A percentile compares a stretch with the other conserved stretches of the same genome.
phyloP scores from a whole-genome alignment of 23 tunicate genomes.

The Styela plicata region DNA sequence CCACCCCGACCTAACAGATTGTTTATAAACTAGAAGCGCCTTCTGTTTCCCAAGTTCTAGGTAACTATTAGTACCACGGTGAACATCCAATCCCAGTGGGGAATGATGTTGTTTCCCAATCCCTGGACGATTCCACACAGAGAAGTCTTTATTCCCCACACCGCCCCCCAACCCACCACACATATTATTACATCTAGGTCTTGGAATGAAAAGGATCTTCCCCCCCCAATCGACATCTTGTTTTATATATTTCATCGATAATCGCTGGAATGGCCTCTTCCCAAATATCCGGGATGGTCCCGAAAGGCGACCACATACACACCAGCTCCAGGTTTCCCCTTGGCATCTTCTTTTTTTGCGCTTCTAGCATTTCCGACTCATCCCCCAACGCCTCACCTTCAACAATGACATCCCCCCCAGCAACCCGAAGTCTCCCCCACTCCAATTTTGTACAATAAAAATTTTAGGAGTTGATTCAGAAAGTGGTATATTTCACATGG shows the following conservation, averaged over 20 bases:
- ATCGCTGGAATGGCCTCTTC: slow-evolving; percentile 69
- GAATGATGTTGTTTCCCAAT: slow-evolving; percentile 34
- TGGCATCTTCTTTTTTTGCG: slow-evolving; percentile 49
- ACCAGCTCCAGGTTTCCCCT: slow-evolving; percentile 29
- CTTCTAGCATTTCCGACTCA: slow-evolving; percentile 59
- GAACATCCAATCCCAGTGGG: slow-evolving; percentile 81
- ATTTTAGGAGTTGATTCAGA: slow-evolving; percentile 72
- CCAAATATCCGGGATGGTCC: slow-evolving; percentile 80
- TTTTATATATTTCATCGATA: slow-evolving; percentile 67
- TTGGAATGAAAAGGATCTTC: neutral
- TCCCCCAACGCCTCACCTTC: slow-evolving; percentile 89
- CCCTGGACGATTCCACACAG: slow-evolving; percentile 83
- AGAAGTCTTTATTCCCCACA: too few species aligned
- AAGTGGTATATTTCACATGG: slow-evolving; percentile 61
- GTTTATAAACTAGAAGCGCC: slow-evolving; percentile 85
- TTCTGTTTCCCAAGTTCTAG: too few species aligned
- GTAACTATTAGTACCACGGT: slow-evolving; percentile 76
- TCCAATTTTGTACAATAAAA: slow-evolving; percentile 40
- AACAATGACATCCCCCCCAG: slow-evolving; percentile 57
- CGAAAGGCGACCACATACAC: slow-evolving; percentile 86
- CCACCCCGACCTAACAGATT: slow-evolving; percentile 58
- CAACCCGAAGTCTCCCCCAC: slow-evolving; percentile 59
- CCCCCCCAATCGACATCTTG: slow-evolving; percentile 11
- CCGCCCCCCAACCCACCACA: slow-evolving; percentile 93
- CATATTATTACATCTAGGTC: slow-evolving; percentile 80